Evolutionary conservation across 1,140 invertebrate species (phyloP), one percentile per base, ranked within the genome.

Genomic region (Macrosteles quadrilineatus): DNA sequence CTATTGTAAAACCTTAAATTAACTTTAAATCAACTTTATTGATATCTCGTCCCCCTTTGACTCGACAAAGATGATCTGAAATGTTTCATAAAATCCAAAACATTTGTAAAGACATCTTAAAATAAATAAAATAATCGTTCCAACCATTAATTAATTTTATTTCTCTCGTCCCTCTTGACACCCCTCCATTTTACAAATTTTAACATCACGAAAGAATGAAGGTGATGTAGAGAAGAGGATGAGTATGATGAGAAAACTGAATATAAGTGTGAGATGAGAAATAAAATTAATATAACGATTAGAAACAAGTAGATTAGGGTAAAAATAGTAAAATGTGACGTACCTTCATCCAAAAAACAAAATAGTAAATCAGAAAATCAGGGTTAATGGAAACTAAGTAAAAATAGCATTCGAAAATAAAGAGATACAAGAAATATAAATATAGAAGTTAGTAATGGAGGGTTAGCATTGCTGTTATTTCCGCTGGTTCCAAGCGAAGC

Each of bases 371-470:
- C 11, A 9, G 23, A 59, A 59, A 59, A 25, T 29, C n/a, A 30
- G 36, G 4, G 32, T 36, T 36, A 36, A 36, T 36, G 32, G 32
- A 59, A 59, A 59, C 23, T 30, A 27, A 59, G 23, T 6, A 29
- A n/a, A 59, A 59, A 27, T 25, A 59, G 12, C 4, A 29, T 25
- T 11, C n/a, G 55, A 21, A 27, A 59, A 59, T 9, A 50, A n/a
- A 50, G 27, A 36, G 4, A 36, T 36, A n/a, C 32, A 59, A 59
- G 55, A 30, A 59, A 59, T 30, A 59, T 27, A 59, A 59, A 12
- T 21, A n/a, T n/a, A n/a, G n/a, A 59, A 59, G 27, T 59, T 59
- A 59, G 55, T 59, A 59, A 59, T 59, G 55, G 23, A 29, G 55
- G 25, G 55, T 59, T 59, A 59, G 55, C 55, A 59, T 27, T 59